Evolutionary conservation across 2,797 vertebrate species (phyloP).

Genomic region (Chelmon rostratus): DNA sequence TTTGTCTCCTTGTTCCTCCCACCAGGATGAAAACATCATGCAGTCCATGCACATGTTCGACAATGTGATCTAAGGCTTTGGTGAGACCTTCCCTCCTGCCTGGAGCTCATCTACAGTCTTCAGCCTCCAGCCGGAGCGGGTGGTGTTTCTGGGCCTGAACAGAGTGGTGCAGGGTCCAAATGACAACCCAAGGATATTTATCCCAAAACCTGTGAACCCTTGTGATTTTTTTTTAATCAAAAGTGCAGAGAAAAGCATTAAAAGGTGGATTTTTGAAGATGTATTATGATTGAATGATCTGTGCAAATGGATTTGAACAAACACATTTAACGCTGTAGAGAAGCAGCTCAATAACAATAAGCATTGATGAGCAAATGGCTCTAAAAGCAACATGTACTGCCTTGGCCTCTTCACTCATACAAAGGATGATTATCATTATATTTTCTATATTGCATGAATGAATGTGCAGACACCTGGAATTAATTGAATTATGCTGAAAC

Average conservation of each 20-base stretch:
- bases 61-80: conserved; percentile 90
- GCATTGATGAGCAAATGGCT: background rate
- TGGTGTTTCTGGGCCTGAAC: background rate
- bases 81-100: conserved; percentile 1
- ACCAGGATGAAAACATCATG: conserved; percentile 98
- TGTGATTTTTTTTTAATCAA: conserved; percentile 15
- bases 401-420: background rate
- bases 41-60: conserved; percentile 98
- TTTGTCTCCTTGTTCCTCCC: background rate
- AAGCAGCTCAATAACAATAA: background rate
- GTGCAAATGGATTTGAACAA: background rate
- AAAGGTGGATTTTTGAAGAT: background rate
- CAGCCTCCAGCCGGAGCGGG: background rate
- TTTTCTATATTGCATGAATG: conserved; percentile 55
- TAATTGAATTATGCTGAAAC: conserved; percentile 10
- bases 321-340: background rate
- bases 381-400: conserved; percentile 5
- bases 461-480: conserved; percentile 18
- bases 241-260: background rate
- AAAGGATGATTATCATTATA: background rate
- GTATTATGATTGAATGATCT: background rate
- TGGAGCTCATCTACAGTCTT: conserved; percentile 30
- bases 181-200: background rate
- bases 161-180: conserved; percentile 3
- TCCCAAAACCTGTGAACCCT: conserved; percentile 3